phyloP scores from a whole-genome alignment of 2,797 vertebrate genomes.

The Lepus townsendii region DNA sequence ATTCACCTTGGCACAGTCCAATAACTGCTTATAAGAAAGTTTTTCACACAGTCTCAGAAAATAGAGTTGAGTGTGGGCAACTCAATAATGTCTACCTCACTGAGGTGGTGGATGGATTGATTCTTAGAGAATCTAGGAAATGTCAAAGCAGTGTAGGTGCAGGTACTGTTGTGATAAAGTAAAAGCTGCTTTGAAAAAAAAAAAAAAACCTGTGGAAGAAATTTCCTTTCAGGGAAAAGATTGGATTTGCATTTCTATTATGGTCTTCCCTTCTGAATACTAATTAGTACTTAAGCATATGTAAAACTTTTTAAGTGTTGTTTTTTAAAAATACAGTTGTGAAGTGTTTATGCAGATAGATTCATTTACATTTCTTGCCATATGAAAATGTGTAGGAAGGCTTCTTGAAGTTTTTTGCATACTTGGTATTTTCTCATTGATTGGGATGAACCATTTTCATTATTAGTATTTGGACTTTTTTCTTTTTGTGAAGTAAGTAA shows the following conservation, averaged over 20 bases:
- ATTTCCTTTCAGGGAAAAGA: slow-evolving; percentile 63
- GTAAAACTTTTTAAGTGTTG: slow-evolving; percentile 85
- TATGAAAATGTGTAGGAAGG: slow-evolving; percentile 63
- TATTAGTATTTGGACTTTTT: slow-evolving; percentile 23
- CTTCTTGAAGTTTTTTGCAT: slow-evolving; percentile 55
- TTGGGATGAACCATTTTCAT: slow-evolving; percentile 16
- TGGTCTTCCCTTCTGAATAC: slow-evolving; percentile 84
- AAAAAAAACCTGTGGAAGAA: slow-evolving; percentile 24
- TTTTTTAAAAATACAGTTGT: slow-evolving; percentile 87
- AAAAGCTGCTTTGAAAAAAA: slow-evolving; percentile 70
- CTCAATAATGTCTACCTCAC: slow-evolving; percentile 52
- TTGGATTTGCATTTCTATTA: slow-evolving; percentile 74
- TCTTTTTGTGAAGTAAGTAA: not conserved
- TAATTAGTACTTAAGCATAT: slow-evolving; percentile 86
- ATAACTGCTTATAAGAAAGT: slow-evolving; percentile 58
- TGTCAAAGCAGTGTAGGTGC: slow-evolving; percentile 37
- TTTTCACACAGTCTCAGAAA: slow-evolving; percentile 63
- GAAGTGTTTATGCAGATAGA: slow-evolving; percentile 86
- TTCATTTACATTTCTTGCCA: slow-evolving; percentile 69
- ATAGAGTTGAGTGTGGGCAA: slow-evolving; percentile 48
- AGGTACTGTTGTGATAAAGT: slow-evolving; percentile 45
- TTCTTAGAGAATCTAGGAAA: slow-evolving; percentile 53
- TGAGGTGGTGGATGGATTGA: slow-evolving; percentile 37
- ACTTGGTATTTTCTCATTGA: slow-evolving; percentile 58
- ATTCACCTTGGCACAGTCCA: slow-evolving; percentile 53